Base-by-base conservation (phyloP, 2,113 vertebrate genomes). In the Mastomys coucha region DNA sequence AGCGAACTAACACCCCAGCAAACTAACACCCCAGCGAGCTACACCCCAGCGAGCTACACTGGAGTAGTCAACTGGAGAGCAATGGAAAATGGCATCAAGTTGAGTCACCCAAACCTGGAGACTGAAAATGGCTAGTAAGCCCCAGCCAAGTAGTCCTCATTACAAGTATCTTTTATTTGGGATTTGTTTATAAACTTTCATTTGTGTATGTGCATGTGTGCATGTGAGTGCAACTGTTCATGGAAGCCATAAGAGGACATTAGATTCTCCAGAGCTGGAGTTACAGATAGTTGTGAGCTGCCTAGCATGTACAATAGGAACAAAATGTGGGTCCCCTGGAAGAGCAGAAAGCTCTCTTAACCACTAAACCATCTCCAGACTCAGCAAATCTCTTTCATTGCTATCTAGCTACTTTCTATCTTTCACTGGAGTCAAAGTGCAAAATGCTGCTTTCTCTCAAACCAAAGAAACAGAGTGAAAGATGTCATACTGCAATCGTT, bases 1-100 rank as follows among this genome's bases (percentile, higher is more conserved):
- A n/a, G n/a, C n/a, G n/a, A n/a, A n/a, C n/a, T n/a, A 93, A 90
- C 76, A 63, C 12, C 87, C 88, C 88, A 96, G 70, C 5, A n/a
- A n/a, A n/a, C n/a, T n/a, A 93, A 90, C 76, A 63, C 12, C 87
- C 88, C 88, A 96, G 70, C 5, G n/a, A n/a, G n/a, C n/a, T n/a
- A 90, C 76, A 63, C 12, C 87, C 88, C 88, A 96, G 70, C 5
- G 76, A 94, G 81, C 75, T 73, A 78, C 28, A 81, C 9, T 39
- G 63, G 20, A 76, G 56, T 60, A 60, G 12, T 85, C 92, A 88
- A 67, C 75, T 69, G 39, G 42, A 87, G 39, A 87, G 73, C 89
- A 95, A 78, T 11, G 45, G 56, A 87, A 93, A 87, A 58, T 36
- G 42, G 70, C 51, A 82, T 36, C 60, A 75, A 94, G 84, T 65